Evolutionary conservation across 2,888 invertebrate genomes (phyloP), one percentile per base, ranked within the genome.

Genomic region (Geophilus truncorum): DNA sequence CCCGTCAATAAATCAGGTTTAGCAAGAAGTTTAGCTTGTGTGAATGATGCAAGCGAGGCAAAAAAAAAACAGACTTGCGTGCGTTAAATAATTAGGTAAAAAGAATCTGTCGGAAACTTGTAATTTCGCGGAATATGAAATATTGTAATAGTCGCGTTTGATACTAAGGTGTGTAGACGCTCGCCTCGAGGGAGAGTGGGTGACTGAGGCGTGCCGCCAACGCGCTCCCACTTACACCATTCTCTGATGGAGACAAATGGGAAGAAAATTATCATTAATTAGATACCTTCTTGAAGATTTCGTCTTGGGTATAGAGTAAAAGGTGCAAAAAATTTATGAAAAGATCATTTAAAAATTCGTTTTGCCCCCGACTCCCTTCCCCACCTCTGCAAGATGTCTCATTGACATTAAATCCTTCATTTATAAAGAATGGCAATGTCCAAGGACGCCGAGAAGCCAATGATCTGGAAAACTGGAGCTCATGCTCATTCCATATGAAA

Each of bases 341-440:
- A 70, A 70, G 70, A 70, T 10, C 70, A 70, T 70, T 70, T 70
- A 70, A 70, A 70, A 70, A 70, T 70, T 70, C 70, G 70, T 70
- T 70, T 70, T 25, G 70, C 70, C n/a, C 70, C 70, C 28, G 9
- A 25, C 25, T 28, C 28, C 70, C 70, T 21, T 51, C 6, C 51
- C 51, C 51, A 51, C 18, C 51, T n/a, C 70, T n/a, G 70, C 28
- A 25, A 70, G 70, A 70, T 70, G 70, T 70, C 70, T 70, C 70
- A 70, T 70, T 70, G 70, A 28, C 70, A 70, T 70, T 70, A 70
- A 70, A 70, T 70, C 70, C 70, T 70, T 70, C 70, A 70, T 70
- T 70, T 70, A 70, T 70, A 70, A 70, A 70, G 70, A 70, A 70
- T 70, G 70, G 70, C 70, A 70, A 70, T 70, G 70, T 70, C 70